Conservation (phyloP, 2,797 vertebrate species). For the Cyclura pinguis region DNA sequence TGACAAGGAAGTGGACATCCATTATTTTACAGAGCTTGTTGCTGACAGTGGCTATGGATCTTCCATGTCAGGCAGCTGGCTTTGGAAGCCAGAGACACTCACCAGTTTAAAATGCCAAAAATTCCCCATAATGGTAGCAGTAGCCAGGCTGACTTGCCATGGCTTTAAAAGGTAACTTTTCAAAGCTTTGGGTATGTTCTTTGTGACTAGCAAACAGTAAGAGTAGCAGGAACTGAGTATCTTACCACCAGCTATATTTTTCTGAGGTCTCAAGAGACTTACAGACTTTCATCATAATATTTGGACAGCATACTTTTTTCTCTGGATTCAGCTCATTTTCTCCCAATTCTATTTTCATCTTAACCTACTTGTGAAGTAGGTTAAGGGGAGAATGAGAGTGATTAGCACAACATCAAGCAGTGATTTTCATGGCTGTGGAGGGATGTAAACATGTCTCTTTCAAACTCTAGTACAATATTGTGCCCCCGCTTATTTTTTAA, state of each 20-base stretch:
- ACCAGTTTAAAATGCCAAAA: too few species aligned
- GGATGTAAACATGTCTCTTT: not conserved
- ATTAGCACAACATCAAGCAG: not conserved
- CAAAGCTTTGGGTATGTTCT: not conserved
- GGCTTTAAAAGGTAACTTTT: not conserved
- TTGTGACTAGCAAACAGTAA: not conserved
- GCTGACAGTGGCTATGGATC: too few species aligned
- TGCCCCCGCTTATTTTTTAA: not conserved
- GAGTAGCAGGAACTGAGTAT: not conserved
- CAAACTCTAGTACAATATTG: not conserved
- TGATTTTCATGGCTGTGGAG: not conserved
- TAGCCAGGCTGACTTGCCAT: too few species aligned
- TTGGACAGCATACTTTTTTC: too few species aligned
- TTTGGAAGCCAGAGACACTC: too few species aligned
- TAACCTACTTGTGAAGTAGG: not conserved
- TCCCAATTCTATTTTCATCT: not conserved
- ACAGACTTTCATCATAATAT: too few species aligned
- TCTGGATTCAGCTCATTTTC: not conserved
- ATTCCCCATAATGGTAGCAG: too few species aligned
- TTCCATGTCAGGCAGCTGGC: too few species aligned
- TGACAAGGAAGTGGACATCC: too few species aligned
- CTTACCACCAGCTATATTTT: not conserved
- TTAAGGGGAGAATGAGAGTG: not conserved
- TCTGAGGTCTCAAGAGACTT: not conserved
- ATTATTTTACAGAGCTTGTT: too few species aligned